These are phyloP conservation scores for Phragmatobia fuliginosa DNA, from an alignment of 2,888 invertebrate species.

Conservation along the genomic window DNA sequence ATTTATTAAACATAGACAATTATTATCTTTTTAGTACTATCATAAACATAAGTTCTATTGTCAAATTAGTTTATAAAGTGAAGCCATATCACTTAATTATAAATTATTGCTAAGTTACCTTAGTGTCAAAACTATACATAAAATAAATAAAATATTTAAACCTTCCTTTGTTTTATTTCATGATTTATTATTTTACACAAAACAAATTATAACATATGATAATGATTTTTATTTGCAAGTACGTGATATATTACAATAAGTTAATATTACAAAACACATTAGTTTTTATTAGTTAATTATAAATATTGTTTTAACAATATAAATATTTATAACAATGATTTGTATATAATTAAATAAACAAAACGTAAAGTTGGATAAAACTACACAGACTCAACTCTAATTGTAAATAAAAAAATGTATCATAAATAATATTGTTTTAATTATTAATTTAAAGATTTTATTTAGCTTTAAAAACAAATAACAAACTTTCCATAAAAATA, in stretches of 20 bases:
- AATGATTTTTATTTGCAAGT: slow-evolving; percentile 43
- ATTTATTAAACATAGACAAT: slow-evolving; percentile 22
- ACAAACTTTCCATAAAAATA: not conserved
- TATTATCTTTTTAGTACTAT: slow-evolving; percentile 20
- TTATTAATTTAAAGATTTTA: not conserved
- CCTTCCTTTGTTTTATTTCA: slow-evolving; percentile 67
- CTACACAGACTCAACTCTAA: not conserved
- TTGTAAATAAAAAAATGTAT: not conserved
- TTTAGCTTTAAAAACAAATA: not conserved
- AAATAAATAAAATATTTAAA: slow-evolving; percentile 60
- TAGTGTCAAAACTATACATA: slow-evolving; percentile 54
- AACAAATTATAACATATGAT: slow-evolving; percentile 37
- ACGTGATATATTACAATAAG: slow-evolving; percentile 46
- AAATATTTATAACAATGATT: slow-evolving; percentile 15
- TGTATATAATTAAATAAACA: slow-evolving; percentile 9
- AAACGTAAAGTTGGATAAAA: not conserved
- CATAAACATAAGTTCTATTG: slow-evolving; percentile 38
- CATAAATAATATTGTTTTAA: slow-evolving; percentile 1
- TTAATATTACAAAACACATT: slow-evolving; percentile 49
- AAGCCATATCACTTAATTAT: slow-evolving; percentile 82
- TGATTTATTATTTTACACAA: slow-evolving; percentile 32
- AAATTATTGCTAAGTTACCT: slow-evolving; percentile 80
- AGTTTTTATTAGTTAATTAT: slow-evolving; percentile 10
- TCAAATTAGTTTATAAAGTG: slow-evolving; percentile 64
- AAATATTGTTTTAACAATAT: not conserved